Evolutionary conservation across 2,888 invertebrate species (phyloP), one percentile per base, ranked within the genome.

Genomic region (Orchesella flavescens): DNA sequence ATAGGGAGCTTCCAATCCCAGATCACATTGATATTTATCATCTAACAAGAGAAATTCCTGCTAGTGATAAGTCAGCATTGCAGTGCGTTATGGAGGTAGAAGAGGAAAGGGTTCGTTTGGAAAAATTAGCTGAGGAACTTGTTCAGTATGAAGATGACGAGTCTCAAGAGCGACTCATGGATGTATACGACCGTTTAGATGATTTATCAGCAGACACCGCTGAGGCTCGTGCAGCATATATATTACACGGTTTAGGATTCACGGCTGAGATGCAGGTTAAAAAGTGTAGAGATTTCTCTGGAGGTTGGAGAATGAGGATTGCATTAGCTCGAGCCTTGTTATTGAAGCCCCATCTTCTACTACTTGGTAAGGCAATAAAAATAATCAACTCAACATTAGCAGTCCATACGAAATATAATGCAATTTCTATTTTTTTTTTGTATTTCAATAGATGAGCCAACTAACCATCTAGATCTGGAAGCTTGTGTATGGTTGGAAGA

Each of bases 401-500:
- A 44, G 12, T 34, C 34, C 7, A 34, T 34, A 34, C 34, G 34
- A 34, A 49, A n/a, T 49, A 12, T 49, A 49, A 49, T n/a, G 44
- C 9, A n/a, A 15, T 49, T 49, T 49, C 3, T 49, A 49, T 7
- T 49, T 49, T 49, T n/a, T 7, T 44, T 44, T 44, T 44, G 12
- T 12, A 49, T 34, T 2, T 21, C 93, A 71, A 89, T 93, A 77
- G 93, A 93, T 89, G 93, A 93, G 88, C 93, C 93, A 10, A 87
- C 86, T n/a, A 87, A 87, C 69, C 85, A 85, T 79, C 66, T 84
- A 76, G 90, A 93, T 93, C 92, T 99, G 88, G 98, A 99, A 90
- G 99, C 99, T 80, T 99, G 99, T 90, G 99, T 99, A 65, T 99
- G 99, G 99, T 93, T 99, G 79, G 99, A 99, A 91, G 97, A 98